Evolutionary conservation across 1,140 invertebrate genomes (phyloP).

Genomic region (Philotrypesis tridentata): DNA sequence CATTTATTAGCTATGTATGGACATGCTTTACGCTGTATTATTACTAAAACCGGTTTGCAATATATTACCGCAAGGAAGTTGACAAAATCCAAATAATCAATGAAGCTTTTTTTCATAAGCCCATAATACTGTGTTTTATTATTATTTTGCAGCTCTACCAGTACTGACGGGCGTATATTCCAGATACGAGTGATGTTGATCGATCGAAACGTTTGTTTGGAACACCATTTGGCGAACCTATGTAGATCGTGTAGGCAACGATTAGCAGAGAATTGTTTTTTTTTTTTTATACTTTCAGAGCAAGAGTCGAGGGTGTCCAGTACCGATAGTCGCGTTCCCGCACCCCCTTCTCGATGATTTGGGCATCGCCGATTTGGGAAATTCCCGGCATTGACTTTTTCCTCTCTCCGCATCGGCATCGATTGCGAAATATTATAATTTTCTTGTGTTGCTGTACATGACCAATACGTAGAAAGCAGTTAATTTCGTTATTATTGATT

Average conservation of each 20-base stretch:
- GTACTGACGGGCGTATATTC: neutral
- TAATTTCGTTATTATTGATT: neutral
- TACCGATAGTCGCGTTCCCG: too few relatives aligned
- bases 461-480: neutral
- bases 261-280: conserved; percentile 12
- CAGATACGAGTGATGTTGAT: too few relatives aligned
- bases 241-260: neutral
- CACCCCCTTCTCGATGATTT: neutral
- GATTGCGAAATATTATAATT: conserved; percentile 29
- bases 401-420: neutral
- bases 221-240: neutral
- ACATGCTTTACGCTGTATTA: conserved; percentile 27
- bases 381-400: neutral
- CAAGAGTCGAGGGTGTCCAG: neutral
- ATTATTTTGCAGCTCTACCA: neutral
- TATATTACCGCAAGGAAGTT: neutral
- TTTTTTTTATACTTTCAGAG: conserved; percentile 29
- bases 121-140: neutral
- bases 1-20: conserved; percentile 26
- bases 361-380: neutral
- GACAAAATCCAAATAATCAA: neutral
- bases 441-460: conserved; percentile 26
- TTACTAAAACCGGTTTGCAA: neutral
- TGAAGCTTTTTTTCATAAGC: neutral
- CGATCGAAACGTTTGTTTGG: conserved; percentile 21